These are phyloP conservation scores for Knipowitschia caucasica DNA, from an alignment of 2,797 vertebrate species.

Conservation along the genomic window DNA sequence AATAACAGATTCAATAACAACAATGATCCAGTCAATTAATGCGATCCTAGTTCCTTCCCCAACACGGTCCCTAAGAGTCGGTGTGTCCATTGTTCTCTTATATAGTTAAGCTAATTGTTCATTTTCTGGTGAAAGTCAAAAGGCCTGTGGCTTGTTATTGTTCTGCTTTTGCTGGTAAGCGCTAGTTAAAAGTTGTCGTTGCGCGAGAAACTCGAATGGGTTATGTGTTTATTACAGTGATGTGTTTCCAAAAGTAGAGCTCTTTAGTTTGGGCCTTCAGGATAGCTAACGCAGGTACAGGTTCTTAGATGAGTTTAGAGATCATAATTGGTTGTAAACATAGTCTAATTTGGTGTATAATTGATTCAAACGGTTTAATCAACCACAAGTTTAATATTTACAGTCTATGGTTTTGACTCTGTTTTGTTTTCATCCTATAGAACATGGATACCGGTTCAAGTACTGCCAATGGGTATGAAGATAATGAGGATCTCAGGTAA, in stretches of 20 bases:
- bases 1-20: conserved; percentile 8
- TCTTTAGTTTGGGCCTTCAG: neutral
- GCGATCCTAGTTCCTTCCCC: neutral
- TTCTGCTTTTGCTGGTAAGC: conserved; percentile 26
- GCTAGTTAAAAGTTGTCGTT: neutral
- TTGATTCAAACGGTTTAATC: no score
- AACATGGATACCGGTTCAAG: conserved; percentile 54
- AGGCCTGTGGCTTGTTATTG: conserved; percentile 35
- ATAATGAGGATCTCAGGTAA: conserved; percentile 54
- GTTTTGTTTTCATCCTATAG: conserved; percentile 34
- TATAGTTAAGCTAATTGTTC: neutral
- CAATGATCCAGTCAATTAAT: neutral
- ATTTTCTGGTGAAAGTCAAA: conserved; percentile 42
- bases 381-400: neutral
- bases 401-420: neutral
- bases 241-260: neutral
- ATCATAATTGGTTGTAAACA: no score
- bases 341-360: no score
- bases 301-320: no score
- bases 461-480: conserved; percentile 58
- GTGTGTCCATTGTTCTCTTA: neutral
- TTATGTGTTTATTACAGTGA: neutral
- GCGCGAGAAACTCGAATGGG: neutral
- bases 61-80: neutral
- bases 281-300: neutral